A percentile compares a stretch with the other conserved stretches of the same genome.
Evolutionary conservation across 2,888 invertebrate species (phyloP).

Genomic region (Hydroisotoma schaefferi): DNA sequence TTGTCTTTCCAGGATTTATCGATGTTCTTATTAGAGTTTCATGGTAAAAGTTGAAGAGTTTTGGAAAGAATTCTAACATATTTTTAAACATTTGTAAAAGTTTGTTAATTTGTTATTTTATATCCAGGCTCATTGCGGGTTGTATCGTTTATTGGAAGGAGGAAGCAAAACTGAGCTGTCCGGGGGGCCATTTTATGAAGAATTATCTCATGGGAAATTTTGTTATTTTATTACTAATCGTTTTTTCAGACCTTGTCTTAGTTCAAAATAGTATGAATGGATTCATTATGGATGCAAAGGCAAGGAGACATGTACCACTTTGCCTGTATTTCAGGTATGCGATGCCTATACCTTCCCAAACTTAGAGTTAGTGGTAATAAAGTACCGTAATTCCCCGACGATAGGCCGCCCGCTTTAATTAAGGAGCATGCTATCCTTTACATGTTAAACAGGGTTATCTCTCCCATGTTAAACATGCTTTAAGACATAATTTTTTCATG

Average conservation of each 20-base stretch:
- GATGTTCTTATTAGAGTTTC: constrained; percentile 54
- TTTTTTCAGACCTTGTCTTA: constrained; percentile 52
- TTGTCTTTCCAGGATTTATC: constrained; percentile 56
- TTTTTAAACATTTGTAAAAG: background rate
- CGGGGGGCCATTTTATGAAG: constrained; percentile 68
- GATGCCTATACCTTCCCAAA: too few species aligned
- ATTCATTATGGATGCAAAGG: constrained; percentile 46
- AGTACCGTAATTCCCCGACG: background rate
- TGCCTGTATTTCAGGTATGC: constrained; percentile 47
- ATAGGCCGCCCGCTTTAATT: background rate
- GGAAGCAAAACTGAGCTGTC: constrained; percentile 57
- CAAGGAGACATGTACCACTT: constrained; percentile 43
- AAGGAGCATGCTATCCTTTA: background rate
- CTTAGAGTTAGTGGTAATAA: background rate
- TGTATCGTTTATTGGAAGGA: constrained; percentile 47
- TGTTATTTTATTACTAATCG: constrained; percentile 50
- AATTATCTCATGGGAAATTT: constrained; percentile 65
- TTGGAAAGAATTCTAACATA: too few species aligned
- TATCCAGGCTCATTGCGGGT: constrained; percentile 43
- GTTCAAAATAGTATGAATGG: constrained; percentile 50
- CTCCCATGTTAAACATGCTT: too few species aligned
- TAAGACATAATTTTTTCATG: too few species aligned
- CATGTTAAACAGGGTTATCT: too few species aligned
- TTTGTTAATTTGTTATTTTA: background rate
- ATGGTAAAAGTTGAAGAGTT: constrained; percentile 52